Evolutionary conservation across 1,140 invertebrate genomes (phyloP), one percentile per base, ranked within the genome.

Genomic region (Bactericera cockerelli): DNA sequence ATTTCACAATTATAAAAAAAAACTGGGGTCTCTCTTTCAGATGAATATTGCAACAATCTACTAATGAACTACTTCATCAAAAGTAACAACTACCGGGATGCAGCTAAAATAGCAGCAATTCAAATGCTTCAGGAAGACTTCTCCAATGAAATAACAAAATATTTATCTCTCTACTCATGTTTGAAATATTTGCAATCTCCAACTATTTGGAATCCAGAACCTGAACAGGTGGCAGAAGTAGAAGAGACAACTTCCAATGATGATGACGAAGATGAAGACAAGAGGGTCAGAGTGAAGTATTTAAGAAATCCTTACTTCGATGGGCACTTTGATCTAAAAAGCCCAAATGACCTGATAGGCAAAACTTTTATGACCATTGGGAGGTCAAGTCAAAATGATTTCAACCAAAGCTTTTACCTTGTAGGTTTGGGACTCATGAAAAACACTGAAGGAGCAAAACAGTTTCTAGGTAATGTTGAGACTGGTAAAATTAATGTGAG

Each of bases 81-180:
- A 66, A 71, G 75, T 2, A 70, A 82, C 56, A 77, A 92, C 67
- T 84, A 74, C 69, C 69, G 71, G 65, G 79, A 80, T 62, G 92
- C 91, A 10, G 82, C 86, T 0, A 81, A 80, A 69, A 72, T 93
- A 19, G 87, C 88, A 8, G 76, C 77, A 63, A 72, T 89, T 56
- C 73, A 90, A 56, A 92, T 93, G 84, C 70, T 93, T 25, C 91
- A 97, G 73, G 93, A 97, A 75, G 89, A 93, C 66, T 79, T 79
- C 62, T 74, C 76, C 2, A 80, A 89, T 75, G 78, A 81, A 11
- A 77, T 94, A 24, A 76, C 81, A 0, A 80, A 79, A 66, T 69
- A 79, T 33, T 70, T 96, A 14, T 77, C 79, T 31, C 64, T 93
- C 8, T 83, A 89, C 70, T 79, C 84, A 2, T 87, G 86, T 70